A percentile compares a stretch with the other conserved stretches of the same genome.
Conservation (phyloP, 2,113 vertebrate genomes). For the Astur gentilis region DNA sequence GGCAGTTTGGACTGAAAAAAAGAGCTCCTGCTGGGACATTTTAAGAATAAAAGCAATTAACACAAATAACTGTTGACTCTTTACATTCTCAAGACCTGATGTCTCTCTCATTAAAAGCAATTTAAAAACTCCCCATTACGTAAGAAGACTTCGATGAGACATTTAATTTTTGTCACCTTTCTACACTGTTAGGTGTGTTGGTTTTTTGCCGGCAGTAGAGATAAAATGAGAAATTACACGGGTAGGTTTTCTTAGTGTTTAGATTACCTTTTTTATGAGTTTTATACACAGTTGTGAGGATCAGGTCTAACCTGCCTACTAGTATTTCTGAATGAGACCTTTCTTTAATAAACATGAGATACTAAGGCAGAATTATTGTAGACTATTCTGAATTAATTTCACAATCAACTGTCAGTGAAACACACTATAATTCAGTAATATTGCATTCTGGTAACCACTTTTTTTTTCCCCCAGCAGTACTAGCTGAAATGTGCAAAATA, state of each 20-base stretch:
- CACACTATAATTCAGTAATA: slow-evolving; percentile 13
- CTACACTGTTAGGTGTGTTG: background rate
- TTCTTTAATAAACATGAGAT: background rate
- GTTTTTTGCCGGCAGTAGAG: background rate
- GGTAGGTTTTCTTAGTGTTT: background rate
- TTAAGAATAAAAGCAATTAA: slow-evolving; percentile 8
- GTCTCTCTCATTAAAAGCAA: background rate
- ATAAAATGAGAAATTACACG: background rate
- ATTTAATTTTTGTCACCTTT: background rate
- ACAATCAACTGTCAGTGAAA: background rate
- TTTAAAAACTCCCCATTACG: background rate
- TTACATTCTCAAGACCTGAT: background rate
- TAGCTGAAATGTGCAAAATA: background rate
- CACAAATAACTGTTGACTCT: background rate
- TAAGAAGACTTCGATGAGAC: background rate
- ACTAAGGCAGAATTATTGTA: background rate
- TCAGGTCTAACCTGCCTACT: background rate
- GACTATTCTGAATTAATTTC: background rate
- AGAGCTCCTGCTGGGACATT: background rate
- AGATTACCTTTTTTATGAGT: background rate
- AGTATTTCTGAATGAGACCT: background rate
- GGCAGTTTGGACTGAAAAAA: background rate
- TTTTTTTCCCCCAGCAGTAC: background rate
- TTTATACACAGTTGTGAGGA: background rate
- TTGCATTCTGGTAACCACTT: background rate